Evolutionary conservation across 2,888 invertebrate species (phyloP).

Genomic region (Drosophila tripunctata): DNA sequence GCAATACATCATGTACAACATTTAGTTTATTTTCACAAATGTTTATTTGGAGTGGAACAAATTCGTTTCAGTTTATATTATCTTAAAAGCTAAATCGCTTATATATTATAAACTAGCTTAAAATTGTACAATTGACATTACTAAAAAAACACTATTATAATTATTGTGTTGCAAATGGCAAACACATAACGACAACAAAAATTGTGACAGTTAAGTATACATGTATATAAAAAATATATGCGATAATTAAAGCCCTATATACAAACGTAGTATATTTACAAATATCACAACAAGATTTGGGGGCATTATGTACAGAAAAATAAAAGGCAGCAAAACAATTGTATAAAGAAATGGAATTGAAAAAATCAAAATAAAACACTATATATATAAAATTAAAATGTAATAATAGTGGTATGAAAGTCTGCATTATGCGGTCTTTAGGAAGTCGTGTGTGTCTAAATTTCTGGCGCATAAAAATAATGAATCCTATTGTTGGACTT

Average conservation of each 20-base stretch:
- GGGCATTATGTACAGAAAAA: constrained; percentile 47
- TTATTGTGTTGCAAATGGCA: constrained; percentile 33
- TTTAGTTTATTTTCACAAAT: constrained; percentile 50
- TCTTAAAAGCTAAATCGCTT: constrained; percentile 40
- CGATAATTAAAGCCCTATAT: constrained; percentile 34
- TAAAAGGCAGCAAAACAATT: constrained; percentile 17
- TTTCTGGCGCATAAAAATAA: constrained; percentile 76
- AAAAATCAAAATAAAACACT: constrained; percentile 7
- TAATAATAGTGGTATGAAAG: constrained; percentile 11
- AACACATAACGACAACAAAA: constrained; percentile 49
- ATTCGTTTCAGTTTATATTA: constrained; percentile 48
- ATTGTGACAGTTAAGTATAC: constrained; percentile 59
- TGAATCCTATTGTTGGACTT: constrained; percentile 18
- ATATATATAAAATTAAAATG: background rate
- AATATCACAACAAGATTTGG: constrained; percentile 65
- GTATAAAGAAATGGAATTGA: background rate
- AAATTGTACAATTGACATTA: constrained; percentile 44
- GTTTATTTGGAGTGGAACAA: constrained; percentile 26
- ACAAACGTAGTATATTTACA: constrained; percentile 51
- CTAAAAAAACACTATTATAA: constrained; percentile 12
- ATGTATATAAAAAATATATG: constrained; percentile 28
- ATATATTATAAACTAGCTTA: constrained; percentile 40
- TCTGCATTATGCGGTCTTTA: constrained; percentile 39
- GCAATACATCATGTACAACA: constrained; percentile 22
- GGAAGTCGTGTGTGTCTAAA: constrained; percentile 63